Percentiles rank a stretch among this genome's conserved stretches.
phyloP scores from a whole-genome alignment of 2,888 invertebrate species.

The Carterocephalus palaemon region DNA sequence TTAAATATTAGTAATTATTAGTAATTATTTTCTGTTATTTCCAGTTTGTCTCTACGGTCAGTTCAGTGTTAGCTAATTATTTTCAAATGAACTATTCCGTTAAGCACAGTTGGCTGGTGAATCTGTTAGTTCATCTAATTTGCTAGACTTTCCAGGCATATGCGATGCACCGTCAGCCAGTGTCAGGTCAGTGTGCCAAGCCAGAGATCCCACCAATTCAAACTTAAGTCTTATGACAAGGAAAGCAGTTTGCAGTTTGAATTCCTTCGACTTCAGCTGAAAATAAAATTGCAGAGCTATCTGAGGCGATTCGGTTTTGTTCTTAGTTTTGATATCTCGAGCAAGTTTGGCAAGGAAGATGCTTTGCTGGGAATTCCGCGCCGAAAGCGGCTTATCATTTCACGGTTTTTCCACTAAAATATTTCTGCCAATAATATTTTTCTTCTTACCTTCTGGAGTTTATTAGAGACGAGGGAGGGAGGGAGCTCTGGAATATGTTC shows the following conservation, averaged over 20 bases:
- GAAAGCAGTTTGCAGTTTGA: constrained; percentile 11
- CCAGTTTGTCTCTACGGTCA: too few species aligned
- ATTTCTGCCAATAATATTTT: constrained; percentile 20
- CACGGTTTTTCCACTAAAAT: constrained; percentile 19
- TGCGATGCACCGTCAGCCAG: background rate
- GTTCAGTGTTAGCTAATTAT: too few species aligned
- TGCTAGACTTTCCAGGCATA: background rate
- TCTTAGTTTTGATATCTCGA: constrained; percentile 25
- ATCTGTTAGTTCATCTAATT: too few species aligned
- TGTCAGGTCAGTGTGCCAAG: too few species aligned
- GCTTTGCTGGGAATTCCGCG: constrained; percentile 20
- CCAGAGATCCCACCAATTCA: constrained; percentile 8
- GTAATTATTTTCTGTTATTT: too few species aligned
- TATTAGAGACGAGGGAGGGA: too few species aligned
- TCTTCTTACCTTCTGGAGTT: constrained; percentile 7
- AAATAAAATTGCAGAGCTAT: constrained; percentile 22
- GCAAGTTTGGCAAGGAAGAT: constrained; percentile 21
- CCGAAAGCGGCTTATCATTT: constrained; percentile 24
- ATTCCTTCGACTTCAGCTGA: constrained; percentile 20
- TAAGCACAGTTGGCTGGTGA: too few species aligned
- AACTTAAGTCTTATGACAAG: constrained; percentile 16
- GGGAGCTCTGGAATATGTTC: too few species aligned
- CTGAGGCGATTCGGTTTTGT: constrained; percentile 23
- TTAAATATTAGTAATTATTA: too few species aligned
- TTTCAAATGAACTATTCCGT: too few species aligned